Evolutionary conservation across 2,113 vertebrate species (phyloP).

Genomic region (Onychostoma macrolepis): DNA sequence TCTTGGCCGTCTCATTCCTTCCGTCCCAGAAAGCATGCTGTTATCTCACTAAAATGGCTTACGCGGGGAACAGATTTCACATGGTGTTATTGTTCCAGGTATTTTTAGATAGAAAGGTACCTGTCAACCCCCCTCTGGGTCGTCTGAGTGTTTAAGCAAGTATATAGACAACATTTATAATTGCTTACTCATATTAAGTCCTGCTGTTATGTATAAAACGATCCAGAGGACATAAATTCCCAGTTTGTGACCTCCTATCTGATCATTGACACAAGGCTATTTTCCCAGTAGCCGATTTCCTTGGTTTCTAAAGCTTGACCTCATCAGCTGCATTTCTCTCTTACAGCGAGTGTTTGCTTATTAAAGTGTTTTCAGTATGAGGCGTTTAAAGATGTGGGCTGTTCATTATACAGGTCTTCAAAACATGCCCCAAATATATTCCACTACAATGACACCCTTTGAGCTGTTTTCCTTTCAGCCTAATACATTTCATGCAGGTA

Average conservation of each 20-base stretch:
- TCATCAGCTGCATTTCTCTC: slow-evolving; percentile 1
- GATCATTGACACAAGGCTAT: not conserved
- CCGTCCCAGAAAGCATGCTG: slow-evolving; percentile 44
- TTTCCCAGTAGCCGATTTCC: not conserved
- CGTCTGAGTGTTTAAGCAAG: not conserved
- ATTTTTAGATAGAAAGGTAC: slow-evolving; percentile 61
- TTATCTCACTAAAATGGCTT: slow-evolving; percentile 64
- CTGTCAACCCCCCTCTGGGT: slow-evolving; percentile 41
- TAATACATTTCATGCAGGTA: slow-evolving; percentile 7
- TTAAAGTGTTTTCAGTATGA: not conserved
- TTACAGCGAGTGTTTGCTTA: not conserved
- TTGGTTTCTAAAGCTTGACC: not conserved
- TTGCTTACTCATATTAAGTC: slow-evolving; percentile 17
- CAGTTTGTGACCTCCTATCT: not conserved
- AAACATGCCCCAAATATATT: not conserved
- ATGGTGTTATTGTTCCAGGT: slow-evolving; percentile 52
- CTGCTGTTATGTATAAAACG: not conserved
- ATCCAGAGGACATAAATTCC: not conserved
- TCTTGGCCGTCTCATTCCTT: slow-evolving; percentile 38
- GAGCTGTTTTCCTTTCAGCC: not conserved
- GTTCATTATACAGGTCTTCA: slow-evolving; percentile 1
- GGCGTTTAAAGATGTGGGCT: not conserved
- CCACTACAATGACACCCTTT: not conserved
- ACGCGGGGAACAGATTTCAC: slow-evolving; percentile 28
- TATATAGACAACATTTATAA: slow-evolving; percentile 20